phyloP scores from a whole-genome alignment of 2,113 vertebrate species.

The Labrus mixtus region DNA sequence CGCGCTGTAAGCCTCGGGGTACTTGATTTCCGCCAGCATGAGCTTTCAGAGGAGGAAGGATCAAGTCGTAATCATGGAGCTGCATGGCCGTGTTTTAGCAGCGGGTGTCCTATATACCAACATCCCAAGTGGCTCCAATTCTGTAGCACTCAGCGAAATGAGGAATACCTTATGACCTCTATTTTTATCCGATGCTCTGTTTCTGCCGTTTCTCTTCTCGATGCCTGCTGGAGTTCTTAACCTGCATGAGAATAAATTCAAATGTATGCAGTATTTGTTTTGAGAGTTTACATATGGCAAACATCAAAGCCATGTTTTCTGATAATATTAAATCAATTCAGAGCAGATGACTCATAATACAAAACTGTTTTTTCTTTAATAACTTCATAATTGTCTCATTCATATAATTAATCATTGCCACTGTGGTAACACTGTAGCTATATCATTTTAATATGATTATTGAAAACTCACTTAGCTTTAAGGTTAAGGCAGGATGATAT shows the following conservation, averaged over 20 bases:
- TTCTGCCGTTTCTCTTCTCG: conserved; percentile 38
- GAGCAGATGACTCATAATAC: neutral
- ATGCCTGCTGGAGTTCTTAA: conserved; percentile 46
- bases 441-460: no score
- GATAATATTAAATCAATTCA: neutral
- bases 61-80: conserved; percentile 80
- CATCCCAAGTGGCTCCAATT: conserved; percentile 79
- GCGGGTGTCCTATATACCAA: conserved; percentile 80
- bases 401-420: neutral
- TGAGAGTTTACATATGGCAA: conserved; percentile 28
- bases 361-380: neutral
- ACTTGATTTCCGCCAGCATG: conserved; percentile 74
- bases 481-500: no score
- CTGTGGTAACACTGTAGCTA: neutral
- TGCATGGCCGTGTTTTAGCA: conserved; percentile 76
- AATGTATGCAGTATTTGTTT: conserved; percentile 32
- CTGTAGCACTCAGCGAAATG: conserved; percentile 81
- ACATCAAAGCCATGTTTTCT: conserved; percentile 1
- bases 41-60: conserved; percentile 75
- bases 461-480: no score
- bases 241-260: conserved; percentile 52
- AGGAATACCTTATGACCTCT: conserved; percentile 79
- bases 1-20: conserved; percentile 80
- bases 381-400: neutral
- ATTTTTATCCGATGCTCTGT: conserved; percentile 79